phyloP scores from a whole-genome alignment of 1,140 invertebrate species.

The Pantala flavescens region DNA sequence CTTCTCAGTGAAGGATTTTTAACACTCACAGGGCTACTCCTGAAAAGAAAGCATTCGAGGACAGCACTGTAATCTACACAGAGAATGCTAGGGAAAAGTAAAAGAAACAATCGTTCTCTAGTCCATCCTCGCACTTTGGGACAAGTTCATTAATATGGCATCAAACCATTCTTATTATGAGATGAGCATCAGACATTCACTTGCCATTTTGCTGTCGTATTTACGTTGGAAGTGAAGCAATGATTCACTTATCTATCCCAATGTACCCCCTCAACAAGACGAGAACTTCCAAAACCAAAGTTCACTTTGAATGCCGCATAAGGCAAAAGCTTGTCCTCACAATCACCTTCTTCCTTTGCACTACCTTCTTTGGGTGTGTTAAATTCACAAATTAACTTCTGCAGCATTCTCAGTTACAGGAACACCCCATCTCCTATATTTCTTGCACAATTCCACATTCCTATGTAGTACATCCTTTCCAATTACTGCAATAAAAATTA shows the following conservation, averaged over 20 bases:
- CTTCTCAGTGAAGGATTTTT: not conserved
- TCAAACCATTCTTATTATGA: not conserved
- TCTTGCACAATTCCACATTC: not conserved
- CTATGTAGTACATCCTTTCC: not conserved
- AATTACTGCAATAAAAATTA: not conserved
- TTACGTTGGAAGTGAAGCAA: not conserved
- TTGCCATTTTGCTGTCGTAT: not conserved
- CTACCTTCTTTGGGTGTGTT: not conserved
- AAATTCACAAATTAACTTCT: not conserved
- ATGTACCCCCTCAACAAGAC: not conserved
- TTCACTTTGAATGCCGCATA: not conserved
- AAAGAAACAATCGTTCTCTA: not conserved
- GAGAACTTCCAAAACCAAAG: not conserved
- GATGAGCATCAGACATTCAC: not conserved
- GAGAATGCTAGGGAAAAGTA: not conserved
- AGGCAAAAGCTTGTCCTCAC: not conserved
- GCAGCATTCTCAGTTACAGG: not conserved
- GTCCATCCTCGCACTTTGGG: not conserved
- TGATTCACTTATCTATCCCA: not conserved
- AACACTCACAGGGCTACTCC: slow-evolving; percentile 7
- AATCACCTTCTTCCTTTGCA: not conserved
- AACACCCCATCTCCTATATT: not conserved
- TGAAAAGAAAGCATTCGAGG: not conserved
- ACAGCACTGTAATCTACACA: not conserved
- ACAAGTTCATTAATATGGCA: not conserved